phyloP scores from a whole-genome alignment of 2,113 vertebrate genomes.

The Pavo muticus region DNA sequence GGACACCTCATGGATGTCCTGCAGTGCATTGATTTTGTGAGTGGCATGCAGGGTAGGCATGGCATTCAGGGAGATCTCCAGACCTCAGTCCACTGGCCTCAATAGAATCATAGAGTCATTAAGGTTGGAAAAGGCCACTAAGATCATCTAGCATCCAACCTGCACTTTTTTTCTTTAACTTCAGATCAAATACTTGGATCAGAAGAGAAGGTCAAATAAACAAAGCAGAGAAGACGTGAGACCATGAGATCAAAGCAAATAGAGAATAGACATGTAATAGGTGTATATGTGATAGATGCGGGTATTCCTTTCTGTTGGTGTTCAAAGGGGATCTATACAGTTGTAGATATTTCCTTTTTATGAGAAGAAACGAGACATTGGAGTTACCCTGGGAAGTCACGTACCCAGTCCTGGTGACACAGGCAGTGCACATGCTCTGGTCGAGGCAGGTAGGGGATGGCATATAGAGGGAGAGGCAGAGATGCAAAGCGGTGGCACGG shows the following conservation, averaged over 20 bases:
- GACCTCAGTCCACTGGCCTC: not conserved
- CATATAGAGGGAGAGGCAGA: not conserved
- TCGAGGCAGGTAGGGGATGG: not conserved
- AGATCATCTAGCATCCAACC: too few relatives aligned
- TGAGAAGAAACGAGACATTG: not conserved
- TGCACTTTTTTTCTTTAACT: not conserved
- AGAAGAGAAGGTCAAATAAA: not conserved
- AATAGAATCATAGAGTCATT: not conserved
- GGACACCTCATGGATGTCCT: not conserved
- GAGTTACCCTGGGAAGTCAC: not conserved
- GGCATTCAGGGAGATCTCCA: not conserved
- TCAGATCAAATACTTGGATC: not conserved
- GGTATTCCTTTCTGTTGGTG: not conserved
- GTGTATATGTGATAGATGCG: not conserved
- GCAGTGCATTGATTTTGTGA: not conserved
- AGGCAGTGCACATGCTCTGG: fast-evolving
- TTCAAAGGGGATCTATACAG: not conserved
- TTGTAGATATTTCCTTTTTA: not conserved
- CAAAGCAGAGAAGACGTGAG: not conserved
- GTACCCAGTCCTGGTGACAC: not conserved
- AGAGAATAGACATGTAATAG: not conserved
- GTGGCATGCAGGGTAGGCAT: fast-evolving
- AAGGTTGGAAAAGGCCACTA: too few relatives aligned
- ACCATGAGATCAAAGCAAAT: not conserved
- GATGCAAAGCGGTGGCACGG: not conserved